Evolutionary conservation across 2,113 vertebrate species (phyloP).

Genomic region (Tyrannus savana): DNA sequence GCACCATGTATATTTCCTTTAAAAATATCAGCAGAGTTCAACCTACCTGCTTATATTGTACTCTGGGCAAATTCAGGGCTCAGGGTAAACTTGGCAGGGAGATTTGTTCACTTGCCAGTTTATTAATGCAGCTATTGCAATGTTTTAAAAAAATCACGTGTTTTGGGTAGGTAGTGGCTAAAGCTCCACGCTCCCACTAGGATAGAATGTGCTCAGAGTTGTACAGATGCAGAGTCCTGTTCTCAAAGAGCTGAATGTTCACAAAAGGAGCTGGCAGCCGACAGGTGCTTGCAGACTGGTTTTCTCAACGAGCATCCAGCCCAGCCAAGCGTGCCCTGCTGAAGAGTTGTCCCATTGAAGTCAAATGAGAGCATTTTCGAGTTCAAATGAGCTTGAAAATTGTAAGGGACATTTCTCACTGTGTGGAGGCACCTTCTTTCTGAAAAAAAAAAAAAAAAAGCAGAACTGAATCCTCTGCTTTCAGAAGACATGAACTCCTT

Average conservation of each 20-base stretch:
- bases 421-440: neutral
- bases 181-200: neutral
- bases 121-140: neutral
- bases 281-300: neutral
- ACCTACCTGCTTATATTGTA: slow-evolving; percentile 1
- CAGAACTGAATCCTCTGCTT: neutral
- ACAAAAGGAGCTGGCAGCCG: neutral
- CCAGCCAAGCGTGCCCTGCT: neutral
- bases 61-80: neutral
- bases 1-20: neutral
- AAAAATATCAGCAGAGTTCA: slow-evolving; percentile 5
- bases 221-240: neutral
- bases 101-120: neutral
- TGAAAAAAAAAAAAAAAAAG: neutral
- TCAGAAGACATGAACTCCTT: neutral
- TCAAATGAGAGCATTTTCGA: neutral
- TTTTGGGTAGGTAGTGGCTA: neutral
- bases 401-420: neutral
- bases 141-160: neutral
- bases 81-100: neutral
- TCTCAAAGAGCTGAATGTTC: neutral
- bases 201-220: neutral
- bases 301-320: slow-evolving; percentile 15
- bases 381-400: slow-evolving; percentile 38
- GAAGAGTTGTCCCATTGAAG: slow-evolving; percentile 44